These are phyloP conservation scores for Triops cancriformis DNA, from an alignment of 1,140 invertebrate genomes.

Conservation along the genomic window DNA sequence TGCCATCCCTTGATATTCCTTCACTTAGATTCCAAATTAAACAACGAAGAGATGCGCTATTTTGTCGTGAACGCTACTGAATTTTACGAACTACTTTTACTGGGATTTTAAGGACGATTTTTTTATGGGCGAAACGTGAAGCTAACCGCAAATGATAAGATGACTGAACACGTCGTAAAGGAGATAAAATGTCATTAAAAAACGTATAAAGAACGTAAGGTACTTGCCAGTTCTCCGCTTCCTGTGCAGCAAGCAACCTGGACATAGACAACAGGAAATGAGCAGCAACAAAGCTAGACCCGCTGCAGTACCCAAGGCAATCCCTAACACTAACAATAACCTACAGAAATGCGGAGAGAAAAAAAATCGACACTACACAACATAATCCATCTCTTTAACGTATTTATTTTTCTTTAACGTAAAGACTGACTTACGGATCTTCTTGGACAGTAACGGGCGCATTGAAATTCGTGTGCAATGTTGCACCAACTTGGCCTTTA, in stretches of 20 bases:
- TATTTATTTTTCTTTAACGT: constrained; percentile 14
- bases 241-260: constrained; percentile 37
- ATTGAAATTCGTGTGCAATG: constrained; percentile 17
- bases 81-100: no score
- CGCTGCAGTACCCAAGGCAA: constrained; percentile 36
- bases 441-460: constrained; percentile 13
- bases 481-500: constrained; percentile 29
- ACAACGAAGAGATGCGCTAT: no score
- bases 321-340: constrained; percentile 36
- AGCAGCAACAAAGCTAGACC: constrained; percentile 35
- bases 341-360: constrained; percentile 28
- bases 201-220: not conserved
- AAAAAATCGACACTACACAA: constrained; percentile 13
- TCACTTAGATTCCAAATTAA: no score
- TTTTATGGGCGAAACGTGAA: not conserved
- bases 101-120: not conserved
- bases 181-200: not conserved
- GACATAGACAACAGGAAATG: constrained; percentile 37
- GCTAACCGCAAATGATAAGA: not conserved
- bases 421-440: constrained; percentile 24
- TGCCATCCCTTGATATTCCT: no score
- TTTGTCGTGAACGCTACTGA: no score
- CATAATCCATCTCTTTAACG: not conserved
- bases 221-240: constrained; percentile 31
- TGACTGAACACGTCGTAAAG: not conserved